phyloP scores from a whole-genome alignment of 2,797 vertebrate genomes.

The Pelodytes ibericus region DNA sequence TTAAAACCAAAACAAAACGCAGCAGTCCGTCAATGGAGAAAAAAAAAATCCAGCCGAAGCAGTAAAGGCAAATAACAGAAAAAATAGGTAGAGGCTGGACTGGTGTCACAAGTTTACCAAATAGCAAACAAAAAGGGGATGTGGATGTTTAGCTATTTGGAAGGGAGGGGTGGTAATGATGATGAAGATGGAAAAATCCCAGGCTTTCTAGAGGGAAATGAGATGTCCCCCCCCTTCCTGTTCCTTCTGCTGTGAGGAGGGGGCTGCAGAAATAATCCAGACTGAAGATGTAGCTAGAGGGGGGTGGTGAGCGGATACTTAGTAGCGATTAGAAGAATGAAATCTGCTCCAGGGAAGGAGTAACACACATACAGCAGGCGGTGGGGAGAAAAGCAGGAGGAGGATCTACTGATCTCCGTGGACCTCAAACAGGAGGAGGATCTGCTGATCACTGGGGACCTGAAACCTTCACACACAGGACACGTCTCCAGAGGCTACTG shows the following conservation, averaged over 20 bases:
- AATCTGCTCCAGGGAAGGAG: constrained; percentile 5
- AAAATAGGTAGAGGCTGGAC: neutral
- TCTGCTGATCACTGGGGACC: constrained; percentile 10
- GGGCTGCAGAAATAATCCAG: constrained; percentile 28
- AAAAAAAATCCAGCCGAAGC: neutral
- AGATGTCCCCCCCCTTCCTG: constrained; percentile 22
- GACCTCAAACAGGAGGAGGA: constrained; percentile 13
- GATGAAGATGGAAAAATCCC: constrained; percentile 24
- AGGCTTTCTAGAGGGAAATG: constrained; percentile 17
- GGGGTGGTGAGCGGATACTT: constrained; percentile 2
- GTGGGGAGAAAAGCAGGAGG: neutral
- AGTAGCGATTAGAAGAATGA: constrained; percentile 28
- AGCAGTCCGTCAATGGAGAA: neutral
- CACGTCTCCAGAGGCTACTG: constrained; percentile 42
- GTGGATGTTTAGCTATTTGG: neutral
- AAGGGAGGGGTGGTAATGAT: neutral
- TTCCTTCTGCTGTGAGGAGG: constrained; percentile 13
- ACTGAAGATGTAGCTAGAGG: neutral
- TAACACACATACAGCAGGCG: constrained; percentile 20
- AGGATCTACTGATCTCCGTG: constrained; percentile 18
- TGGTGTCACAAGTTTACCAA: constrained; percentile 21
- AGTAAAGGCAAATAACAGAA: no score
- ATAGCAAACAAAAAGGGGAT: constrained; percentile 9
- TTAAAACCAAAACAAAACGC: neutral
- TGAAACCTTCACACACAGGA: constrained; percentile 19